These are phyloP conservation scores for Limnephilus lunatus DNA, from an alignment of 2,888 invertebrate species.

Conservation along the genomic window DNA sequence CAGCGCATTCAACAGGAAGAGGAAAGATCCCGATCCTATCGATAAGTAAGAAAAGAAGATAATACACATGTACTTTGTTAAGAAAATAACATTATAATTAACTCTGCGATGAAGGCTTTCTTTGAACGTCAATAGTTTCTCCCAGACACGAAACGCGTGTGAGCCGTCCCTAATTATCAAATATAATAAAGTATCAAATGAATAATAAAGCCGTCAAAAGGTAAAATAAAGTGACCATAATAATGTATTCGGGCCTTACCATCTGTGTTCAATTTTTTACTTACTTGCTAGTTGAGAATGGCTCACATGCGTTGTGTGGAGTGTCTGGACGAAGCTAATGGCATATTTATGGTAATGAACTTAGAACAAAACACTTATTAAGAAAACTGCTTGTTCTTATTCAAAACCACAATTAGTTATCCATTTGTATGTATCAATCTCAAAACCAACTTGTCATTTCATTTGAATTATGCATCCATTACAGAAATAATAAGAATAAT, in stretches of 20 bases:
- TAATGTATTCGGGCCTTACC: no score
- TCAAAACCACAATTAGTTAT: neutral
- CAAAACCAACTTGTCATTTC: neutral
- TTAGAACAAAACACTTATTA: neutral
- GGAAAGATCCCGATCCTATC: constrained; percentile 60
- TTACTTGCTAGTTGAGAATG: no score
- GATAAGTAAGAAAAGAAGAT: constrained; percentile 51
- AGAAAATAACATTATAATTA: neutral
- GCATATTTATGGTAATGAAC: neutral
- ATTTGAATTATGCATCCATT: neutral
- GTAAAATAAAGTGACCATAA: no score
- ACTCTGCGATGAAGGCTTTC: neutral
- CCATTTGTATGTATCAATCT: neutral
- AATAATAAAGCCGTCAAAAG: no score
- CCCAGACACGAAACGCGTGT: no score
- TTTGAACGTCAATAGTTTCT: neutral
- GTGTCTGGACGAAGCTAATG: no score
- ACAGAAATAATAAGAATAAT: constrained; percentile 38
- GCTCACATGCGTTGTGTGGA: no score
- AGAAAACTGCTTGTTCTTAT: no score
- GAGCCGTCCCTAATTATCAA: no score
- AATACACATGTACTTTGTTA: neutral
- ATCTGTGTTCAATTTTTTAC: no score
- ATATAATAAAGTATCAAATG: no score
- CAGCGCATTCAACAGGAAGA: constrained; percentile 56